phyloP scores from a whole-genome alignment of 2,888 invertebrate species.

The Epinotia ramella region DNA sequence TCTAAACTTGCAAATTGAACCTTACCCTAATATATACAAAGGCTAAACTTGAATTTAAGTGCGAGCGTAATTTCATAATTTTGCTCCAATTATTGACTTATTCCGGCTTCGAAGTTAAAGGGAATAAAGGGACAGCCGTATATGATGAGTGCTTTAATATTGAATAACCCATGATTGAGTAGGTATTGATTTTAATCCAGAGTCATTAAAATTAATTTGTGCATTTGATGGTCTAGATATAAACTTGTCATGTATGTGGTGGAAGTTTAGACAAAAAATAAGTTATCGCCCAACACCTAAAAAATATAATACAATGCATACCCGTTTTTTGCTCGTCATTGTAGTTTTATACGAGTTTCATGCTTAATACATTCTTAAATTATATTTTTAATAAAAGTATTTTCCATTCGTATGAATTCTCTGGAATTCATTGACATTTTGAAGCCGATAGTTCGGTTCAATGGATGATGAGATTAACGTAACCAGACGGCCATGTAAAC shows the following conservation, averaged over 20 bases:
- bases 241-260: neutral
- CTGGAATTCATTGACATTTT: neutral
- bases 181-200: neutral
- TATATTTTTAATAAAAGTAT: neutral
- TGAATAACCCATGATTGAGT: neutral
- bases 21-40: neutral
- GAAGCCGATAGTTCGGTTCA: slow-evolving; percentile 23
- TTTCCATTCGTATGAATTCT: neutral
- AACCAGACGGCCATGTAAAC: slow-evolving; percentile 28
- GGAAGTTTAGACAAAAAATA: neutral
- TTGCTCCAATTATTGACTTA: neutral
- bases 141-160: neutral
- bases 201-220: neutral
- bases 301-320: too few relatives aligned
- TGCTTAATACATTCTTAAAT: neutral
- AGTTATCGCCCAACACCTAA: too few relatives aligned
- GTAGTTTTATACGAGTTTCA: too few relatives aligned
- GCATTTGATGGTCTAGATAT: neutral
- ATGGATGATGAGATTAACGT: slow-evolving; percentile 31
- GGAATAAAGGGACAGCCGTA: neutral
- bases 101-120: neutral
- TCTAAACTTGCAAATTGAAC: neutral
- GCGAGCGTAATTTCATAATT: neutral
- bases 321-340: too few relatives aligned
- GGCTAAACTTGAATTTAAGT: neutral